A percentile compares a stretch with the other conserved stretches of the same genome.
Evolutionary conservation across 1,140 invertebrate genomes (phyloP).

Genomic region (Drosophila quadrilineata): DNA sequence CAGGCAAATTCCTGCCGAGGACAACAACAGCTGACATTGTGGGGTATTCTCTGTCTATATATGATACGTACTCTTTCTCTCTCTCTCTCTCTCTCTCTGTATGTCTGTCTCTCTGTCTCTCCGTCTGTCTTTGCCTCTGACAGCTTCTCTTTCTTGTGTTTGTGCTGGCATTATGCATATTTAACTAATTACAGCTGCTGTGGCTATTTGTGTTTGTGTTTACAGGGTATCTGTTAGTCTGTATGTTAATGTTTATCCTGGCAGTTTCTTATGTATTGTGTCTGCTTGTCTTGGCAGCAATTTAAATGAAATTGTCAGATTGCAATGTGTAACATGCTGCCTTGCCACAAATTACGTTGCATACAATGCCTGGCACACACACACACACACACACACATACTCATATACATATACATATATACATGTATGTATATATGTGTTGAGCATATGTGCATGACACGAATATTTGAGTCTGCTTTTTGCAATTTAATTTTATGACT

Average conservation of each 20-base stretch:
- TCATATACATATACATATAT: neutral
- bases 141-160: too few relatives aligned
- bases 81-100: too few relatives aligned
- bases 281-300: conserved; percentile 60
- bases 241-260: neutral
- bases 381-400: conserved; percentile 23
- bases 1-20: conserved; percentile 39
- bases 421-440: neutral
- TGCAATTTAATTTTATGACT: conserved; percentile 49
- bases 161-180: too few relatives aligned
- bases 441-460: conserved; percentile 37
- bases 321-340: conserved; percentile 76
- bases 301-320: conserved; percentile 79
- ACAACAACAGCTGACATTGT: too few relatives aligned
- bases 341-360: conserved; percentile 68
- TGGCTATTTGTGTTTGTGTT: neutral
- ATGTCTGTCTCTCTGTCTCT: too few relatives aligned
- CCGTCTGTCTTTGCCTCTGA: too few relatives aligned
- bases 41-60: too few relatives aligned
- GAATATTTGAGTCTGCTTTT: conserved; percentile 32
- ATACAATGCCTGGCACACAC: conserved; percentile 47
- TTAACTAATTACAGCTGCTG: neutral
- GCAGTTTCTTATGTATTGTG: neutral
- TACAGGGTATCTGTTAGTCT: neutral
- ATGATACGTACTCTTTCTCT: too few relatives aligned